These are phyloP conservation scores for Lithophane ornitopus DNA, from an alignment of 2,888 invertebrate genomes.

Conservation along the genomic window DNA sequence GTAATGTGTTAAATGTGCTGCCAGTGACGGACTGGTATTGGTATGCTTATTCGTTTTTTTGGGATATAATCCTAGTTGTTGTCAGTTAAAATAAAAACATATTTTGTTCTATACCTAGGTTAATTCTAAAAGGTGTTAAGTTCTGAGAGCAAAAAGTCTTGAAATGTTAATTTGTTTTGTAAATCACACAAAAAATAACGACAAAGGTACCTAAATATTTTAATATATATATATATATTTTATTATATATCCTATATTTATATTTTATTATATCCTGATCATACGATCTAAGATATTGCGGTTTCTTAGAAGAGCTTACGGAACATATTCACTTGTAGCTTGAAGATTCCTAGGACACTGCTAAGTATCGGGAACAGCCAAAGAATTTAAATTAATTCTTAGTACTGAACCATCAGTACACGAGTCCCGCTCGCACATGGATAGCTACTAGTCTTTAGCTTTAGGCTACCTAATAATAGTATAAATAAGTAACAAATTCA, in stretches of 20 bases:
- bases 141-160: neutral
- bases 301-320: neutral
- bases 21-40: constrained; percentile 1
- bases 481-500: neutral
- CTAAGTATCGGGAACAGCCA: neutral
- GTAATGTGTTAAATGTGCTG: constrained; percentile 38
- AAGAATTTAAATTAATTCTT: constrained; percentile 15
- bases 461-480: neutral
- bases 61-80: neutral
- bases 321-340: neutral
- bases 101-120: neutral
- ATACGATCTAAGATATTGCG: neutral
- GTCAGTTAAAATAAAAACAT: neutral
- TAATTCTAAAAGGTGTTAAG: neutral
- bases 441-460: neutral
- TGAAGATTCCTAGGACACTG: neutral
- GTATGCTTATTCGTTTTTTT: constrained; percentile 1
- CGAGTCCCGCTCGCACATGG: no score
- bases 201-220: neutral
- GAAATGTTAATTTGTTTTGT: neutral
- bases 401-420: neutral
- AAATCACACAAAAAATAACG: neutral
- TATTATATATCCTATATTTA: no score
- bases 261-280: neutral
- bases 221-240: no score